These are phyloP conservation scores for Drosophila testacea DNA, from an alignment of 2,888 invertebrate species.

Conservation along the genomic window DNA sequence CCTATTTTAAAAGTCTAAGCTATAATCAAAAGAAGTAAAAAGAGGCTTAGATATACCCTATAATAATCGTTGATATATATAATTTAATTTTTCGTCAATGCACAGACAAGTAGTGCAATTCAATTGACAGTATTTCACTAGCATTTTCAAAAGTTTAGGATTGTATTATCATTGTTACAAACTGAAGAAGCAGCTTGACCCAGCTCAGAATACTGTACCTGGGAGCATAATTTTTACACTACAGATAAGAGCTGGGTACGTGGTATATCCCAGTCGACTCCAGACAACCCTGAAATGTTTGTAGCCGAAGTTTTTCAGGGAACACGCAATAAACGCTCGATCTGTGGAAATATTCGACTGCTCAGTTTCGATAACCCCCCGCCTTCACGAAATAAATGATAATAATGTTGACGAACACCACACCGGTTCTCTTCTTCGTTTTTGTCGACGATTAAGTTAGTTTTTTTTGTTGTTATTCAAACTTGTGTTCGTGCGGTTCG, in stretches of 20 bases:
- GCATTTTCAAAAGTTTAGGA: too few relatives aligned
- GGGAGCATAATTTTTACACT: neutral
- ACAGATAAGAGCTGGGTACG: neutral
- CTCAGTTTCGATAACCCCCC: constrained; percentile 14
- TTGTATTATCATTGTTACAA: too few relatives aligned
- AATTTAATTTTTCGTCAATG: too few relatives aligned
- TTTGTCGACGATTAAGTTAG: constrained; percentile 7
- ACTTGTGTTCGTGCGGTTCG: constrained; percentile 27
- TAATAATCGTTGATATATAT: too few relatives aligned
- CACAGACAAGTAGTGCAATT: too few relatives aligned
- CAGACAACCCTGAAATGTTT: neutral
- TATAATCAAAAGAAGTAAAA: too few relatives aligned
- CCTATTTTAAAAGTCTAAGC: too few relatives aligned
- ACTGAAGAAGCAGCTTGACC: too few relatives aligned
- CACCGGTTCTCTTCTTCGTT: constrained; percentile 21
- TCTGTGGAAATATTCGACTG: constrained; percentile 27
- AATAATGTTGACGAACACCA: constrained; percentile 15
- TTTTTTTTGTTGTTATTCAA: constrained; percentile 1
- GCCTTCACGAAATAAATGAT: constrained; percentile 10
- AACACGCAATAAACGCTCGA: constrained; percentile 28
- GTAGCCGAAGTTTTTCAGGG: neutral
- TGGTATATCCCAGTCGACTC: neutral
- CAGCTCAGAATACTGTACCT: neutral
- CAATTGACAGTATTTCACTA: too few relatives aligned
- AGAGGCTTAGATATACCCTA: too few relatives aligned